Conservation (phyloP, 2,797 vertebrate genomes). For the Channallabes apus region DNA sequence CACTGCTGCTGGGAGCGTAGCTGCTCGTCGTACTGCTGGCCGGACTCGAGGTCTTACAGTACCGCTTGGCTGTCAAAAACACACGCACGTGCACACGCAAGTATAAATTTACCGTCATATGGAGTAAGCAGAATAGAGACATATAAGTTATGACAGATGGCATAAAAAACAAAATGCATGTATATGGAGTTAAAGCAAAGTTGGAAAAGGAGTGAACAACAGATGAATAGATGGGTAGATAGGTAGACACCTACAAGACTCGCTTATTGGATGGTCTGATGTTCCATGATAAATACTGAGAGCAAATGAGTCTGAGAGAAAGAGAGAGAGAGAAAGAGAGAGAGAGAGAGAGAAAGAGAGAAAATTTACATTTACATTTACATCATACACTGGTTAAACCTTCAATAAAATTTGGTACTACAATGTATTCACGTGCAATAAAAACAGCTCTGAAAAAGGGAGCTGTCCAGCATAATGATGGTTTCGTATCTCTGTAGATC, state of each 20-base stretch:
- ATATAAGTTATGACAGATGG: not conserved
- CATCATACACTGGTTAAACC: not conserved
- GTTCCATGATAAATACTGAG: conserved; percentile 55
- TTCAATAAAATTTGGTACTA: not conserved
- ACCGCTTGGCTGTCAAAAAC: conserved; percentile 79
- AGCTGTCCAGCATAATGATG: not conserved
- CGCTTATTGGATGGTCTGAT: conserved; percentile 55
- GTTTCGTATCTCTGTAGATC: not conserved
- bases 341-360: conserved; percentile 32
- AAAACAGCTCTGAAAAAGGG: not conserved
- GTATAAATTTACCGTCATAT: not conserved
- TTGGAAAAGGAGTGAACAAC: not conserved
- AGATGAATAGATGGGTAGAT: conserved; percentile 8
- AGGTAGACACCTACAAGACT: conserved; percentile 48
- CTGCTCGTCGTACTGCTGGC: conserved; percentile 95
- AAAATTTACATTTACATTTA: conserved; percentile 29
- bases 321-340: conserved; percentile 25
- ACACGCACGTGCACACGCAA: conserved; percentile 31
- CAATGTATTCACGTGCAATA: too few relatives aligned
- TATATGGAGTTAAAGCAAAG: conserved; percentile 8
- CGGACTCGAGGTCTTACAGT: conserved; percentile 94
- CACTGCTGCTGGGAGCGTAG: conserved; percentile 96
- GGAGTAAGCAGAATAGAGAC: not conserved
- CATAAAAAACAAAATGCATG: conserved; percentile 7
- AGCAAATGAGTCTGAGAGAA: conserved; percentile 57